Evolutionary conservation across 2,888 invertebrate genomes (phyloP).

Genomic region (Chrysomela aeneicollis): DNA sequence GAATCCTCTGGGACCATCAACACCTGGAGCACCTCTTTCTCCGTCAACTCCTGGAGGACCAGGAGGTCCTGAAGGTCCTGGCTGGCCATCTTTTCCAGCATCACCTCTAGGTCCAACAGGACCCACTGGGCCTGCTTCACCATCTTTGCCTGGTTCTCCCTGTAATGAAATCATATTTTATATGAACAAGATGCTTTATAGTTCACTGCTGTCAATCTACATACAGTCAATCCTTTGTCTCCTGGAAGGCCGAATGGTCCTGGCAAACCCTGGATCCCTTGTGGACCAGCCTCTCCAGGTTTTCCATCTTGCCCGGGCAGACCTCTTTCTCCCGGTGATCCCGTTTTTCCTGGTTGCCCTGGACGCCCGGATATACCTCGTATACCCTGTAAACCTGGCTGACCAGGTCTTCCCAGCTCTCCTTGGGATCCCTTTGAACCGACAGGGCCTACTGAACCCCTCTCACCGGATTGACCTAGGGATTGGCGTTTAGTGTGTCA

Average conservation of each 20-base stretch:
- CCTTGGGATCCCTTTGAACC: constrained; percentile 71
- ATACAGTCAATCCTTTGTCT: constrained; percentile 76
- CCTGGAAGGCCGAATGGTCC: constrained; percentile 82
- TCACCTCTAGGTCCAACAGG: constrained; percentile 80
- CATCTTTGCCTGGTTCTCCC: constrained; percentile 84
- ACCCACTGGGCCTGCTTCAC: constrained; percentile 79
- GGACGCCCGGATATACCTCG: constrained; percentile 73
- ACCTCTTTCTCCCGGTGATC: constrained; percentile 76
- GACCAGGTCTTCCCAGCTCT: constrained; percentile 68
- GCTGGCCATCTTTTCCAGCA: constrained; percentile 78
- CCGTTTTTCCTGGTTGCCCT: constrained; percentile 75
- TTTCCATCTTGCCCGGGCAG: constrained; percentile 85
- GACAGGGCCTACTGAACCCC: constrained; percentile 71
- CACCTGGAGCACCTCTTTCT: constrained; percentile 78
- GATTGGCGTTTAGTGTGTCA: not conserved
- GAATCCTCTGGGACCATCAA: constrained; percentile 81
- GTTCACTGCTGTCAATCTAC: no score
- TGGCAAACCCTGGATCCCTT: constrained; percentile 81
- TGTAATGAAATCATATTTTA: constrained; percentile 47
- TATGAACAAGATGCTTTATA: no score
- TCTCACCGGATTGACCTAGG: constrained; percentile 73
- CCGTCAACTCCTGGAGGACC: constrained; percentile 77
- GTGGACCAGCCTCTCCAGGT: constrained; percentile 82
- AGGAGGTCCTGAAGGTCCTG: constrained; percentile 77
- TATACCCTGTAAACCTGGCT: constrained; percentile 67